Conservation (phyloP, 2,113 vertebrate genomes). For the Protomyctophum bolini region DNA sequence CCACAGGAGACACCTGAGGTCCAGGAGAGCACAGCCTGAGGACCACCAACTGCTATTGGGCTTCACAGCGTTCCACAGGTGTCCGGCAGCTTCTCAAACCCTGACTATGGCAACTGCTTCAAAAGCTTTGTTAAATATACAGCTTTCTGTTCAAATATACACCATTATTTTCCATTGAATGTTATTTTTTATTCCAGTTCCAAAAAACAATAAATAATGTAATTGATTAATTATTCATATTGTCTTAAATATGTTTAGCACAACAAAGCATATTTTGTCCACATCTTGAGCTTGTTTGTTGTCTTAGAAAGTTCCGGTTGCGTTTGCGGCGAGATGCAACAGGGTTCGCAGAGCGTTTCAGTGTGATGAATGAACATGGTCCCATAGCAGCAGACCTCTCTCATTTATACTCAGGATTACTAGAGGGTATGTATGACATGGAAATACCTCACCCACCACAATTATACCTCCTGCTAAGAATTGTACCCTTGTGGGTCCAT, state of each 20-base stretch:
- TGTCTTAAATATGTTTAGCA: background rate
- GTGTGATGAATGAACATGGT: conserved; percentile 52
- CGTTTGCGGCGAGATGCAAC: conserved; percentile 65
- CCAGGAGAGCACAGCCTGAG: conserved; percentile 43
- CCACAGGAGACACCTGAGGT: conserved; percentile 65
- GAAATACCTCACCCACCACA: background rate
- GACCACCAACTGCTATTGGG: conserved; percentile 58
- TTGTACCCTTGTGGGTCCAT: background rate
- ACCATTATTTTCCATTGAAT: background rate
- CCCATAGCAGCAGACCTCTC: conserved; percentile 66
- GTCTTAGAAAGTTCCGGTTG: conserved; percentile 73
- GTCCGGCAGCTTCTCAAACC: background rate
- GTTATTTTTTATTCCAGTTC: conserved; percentile 10
- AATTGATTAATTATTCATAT: conserved; percentile 5
- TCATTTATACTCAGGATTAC: conserved; percentile 78
- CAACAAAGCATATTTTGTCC: conserved; percentile 23
- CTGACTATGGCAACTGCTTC: background rate
- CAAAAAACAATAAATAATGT: background rate
- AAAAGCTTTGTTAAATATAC: background rate
- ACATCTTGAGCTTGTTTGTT: conserved; percentile 39
- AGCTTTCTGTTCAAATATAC: background rate
- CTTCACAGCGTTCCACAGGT: conserved; percentile 77
- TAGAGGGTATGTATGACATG: conserved; percentile 69
- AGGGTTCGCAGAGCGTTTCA: conserved; percentile 71
- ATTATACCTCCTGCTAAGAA: background rate